Percentiles rank a stretch among this genome's conserved stretches.
Evolutionary conservation across 2,888 invertebrate species (phyloP).

Genomic region (Autographa pulchrina): DNA sequence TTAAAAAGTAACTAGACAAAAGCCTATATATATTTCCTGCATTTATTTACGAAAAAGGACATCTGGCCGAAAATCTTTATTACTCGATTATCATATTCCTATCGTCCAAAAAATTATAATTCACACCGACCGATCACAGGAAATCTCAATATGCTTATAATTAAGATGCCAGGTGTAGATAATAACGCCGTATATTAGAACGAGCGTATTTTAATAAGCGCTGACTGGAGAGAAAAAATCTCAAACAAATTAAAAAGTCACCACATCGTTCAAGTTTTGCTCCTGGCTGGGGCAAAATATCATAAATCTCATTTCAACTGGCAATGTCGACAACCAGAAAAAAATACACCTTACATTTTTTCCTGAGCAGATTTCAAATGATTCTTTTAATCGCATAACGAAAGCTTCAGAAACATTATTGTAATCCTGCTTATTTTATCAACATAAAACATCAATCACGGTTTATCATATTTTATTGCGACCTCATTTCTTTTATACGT

Average conservation of each 20-base stretch:
- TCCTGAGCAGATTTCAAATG: neutral
- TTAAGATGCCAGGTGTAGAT: slow-evolving; percentile 64
- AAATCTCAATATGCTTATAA: slow-evolving; percentile 56
- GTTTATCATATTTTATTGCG: slow-evolving; percentile 10
- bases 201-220: slow-evolving; percentile 65
- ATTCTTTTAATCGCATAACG: neutral
- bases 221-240: slow-evolving; percentile 61
- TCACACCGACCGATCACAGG: slow-evolving; percentile 21
- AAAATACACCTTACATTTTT: slow-evolving; percentile 33
- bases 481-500: slow-evolving; percentile 3
- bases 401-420: slow-evolving; percentile 7
- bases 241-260: slow-evolving; percentile 76
- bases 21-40: too few species aligned
- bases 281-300: slow-evolving; percentile 60
- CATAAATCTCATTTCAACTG: slow-evolving; percentile 73
- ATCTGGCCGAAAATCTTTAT: neutral
- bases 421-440: slow-evolving; percentile 1
- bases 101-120: slow-evolving; percentile 5
- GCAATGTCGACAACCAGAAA: slow-evolving; percentile 50
- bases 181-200: slow-evolving; percentile 63
- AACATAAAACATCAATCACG: slow-evolving; percentile 2
- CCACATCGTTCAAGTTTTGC: slow-evolving; percentile 70
- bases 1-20: too few species aligned
- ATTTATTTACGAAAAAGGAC: neutral
- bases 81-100: neutral